A percentile compares a stretch with the other conserved stretches of the same genome.
Evolutionary conservation across 2,113 vertebrate genomes (phyloP).

Genomic region (Helogale parvula): DNA sequence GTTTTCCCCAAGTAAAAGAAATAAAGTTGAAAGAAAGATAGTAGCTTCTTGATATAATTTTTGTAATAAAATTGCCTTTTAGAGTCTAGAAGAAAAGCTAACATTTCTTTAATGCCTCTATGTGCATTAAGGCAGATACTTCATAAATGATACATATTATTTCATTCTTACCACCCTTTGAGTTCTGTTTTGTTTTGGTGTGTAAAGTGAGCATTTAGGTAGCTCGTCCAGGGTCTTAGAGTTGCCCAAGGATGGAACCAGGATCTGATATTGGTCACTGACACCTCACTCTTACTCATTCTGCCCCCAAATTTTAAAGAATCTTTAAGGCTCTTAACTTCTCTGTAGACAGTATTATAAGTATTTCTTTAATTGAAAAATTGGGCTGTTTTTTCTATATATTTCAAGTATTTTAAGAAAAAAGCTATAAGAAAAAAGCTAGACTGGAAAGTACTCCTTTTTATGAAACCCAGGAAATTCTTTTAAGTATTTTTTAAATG

Average conservation of each 20-base stretch:
- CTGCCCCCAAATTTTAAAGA: background rate
- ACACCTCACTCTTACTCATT: background rate
- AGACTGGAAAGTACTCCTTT: background rate
- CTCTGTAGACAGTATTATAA: background rate
- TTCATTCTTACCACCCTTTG: constrained; percentile 1
- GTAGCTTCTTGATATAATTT: background rate
- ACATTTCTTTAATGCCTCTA: background rate
- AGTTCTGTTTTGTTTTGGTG: background rate
- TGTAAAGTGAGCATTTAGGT: background rate
- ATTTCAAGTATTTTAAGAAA: background rate
- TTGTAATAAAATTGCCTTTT: constrained; percentile 8
- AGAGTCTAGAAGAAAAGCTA: background rate
- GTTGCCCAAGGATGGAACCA: background rate
- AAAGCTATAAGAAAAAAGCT: background rate
- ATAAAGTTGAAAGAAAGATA: background rate
- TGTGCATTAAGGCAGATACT: background rate
- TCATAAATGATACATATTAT: background rate
- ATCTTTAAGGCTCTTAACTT: background rate
- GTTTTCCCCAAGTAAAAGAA: background rate
- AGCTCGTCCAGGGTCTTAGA: background rate
- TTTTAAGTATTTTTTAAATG: background rate
- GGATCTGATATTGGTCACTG: background rate
- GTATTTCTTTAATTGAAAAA: constrained; percentile 37
- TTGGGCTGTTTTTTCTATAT: background rate
- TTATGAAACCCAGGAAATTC: background rate